Evolutionary conservation across 1,140 invertebrate species (phyloP), one percentile per base, ranked within the genome.

Genomic region (Rhyacophila brunnea): DNA sequence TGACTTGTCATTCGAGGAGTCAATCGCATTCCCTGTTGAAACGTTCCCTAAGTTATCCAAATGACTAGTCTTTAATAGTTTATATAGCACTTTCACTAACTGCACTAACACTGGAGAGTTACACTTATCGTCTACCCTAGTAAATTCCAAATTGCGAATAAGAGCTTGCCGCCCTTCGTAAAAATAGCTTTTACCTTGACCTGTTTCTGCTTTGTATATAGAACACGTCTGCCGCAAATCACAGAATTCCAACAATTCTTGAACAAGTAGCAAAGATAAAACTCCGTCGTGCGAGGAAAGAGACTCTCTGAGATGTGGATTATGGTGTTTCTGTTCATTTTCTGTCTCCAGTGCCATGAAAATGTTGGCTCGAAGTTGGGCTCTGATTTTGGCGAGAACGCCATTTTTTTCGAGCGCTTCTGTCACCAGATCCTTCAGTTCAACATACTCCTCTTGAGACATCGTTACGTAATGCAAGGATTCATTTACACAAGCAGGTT

Each of bases 341-440:
- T 78, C 75, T 34, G 78, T 72, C 68, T 80, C 77, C 49, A 80
- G 76, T 19, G 74, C 74, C 64, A 78, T 68, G 64, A 77, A 80
- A 66, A 80, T 71, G 64, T 77, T 78, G 10, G 76, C 75, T 38
- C 77, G 67, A 20, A 80, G 66, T 55, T 77, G 71, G 15, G 77
- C 77, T 45, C 77, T 71, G 56, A 78, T 76, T 71, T 78, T 78
- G 15, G 77, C 75, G 19, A 80, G 67, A 4, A 76, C 77, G 34
- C 77, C 77, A 65, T 77, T 79, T 58, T 76, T 78, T 64, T 80
- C 77, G 54, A 80, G 66, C 4, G 77, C 74, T 68, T 78, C 77
- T 53, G 78, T 70, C n/a, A 79, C 74, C 57, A 79, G 68, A 60
- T 79, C 77, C 55, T 74, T 64, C 13, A 79, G 66, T 67, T 78